Conservation (phyloP, 2,888 invertebrate genomes). For the Elaeidobius kamerunicus region DNA sequence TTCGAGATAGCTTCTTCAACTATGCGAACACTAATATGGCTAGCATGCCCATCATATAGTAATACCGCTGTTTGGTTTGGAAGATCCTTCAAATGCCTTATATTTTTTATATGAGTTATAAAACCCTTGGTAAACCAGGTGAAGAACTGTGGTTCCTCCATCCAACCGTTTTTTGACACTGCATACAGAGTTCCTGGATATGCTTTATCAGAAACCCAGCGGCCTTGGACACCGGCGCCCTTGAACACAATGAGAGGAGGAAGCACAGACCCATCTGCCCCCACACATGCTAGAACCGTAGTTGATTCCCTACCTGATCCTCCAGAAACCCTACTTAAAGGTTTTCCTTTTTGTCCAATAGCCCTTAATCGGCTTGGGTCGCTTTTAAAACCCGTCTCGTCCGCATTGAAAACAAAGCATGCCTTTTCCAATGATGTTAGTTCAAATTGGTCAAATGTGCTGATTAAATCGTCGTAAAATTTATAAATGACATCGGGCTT, state of each 20-base stretch:
- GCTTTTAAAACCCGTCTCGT: conserved; percentile 35
- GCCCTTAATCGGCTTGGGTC: conserved; percentile 34
- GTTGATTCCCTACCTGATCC: conserved; percentile 37
- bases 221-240: conserved; percentile 32
- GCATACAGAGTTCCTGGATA: conserved; percentile 35
- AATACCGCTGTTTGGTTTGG: conserved; percentile 26
- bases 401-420: conserved; percentile 35
- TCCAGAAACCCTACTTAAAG: conserved; percentile 34
- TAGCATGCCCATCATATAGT: conserved; percentile 30
- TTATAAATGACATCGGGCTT: conserved; percentile 35
- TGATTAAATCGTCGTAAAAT: conserved; percentile 34
- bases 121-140: conserved; percentile 26
- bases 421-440: conserved; percentile 15
- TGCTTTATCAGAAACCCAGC: conserved; percentile 29
- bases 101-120: conserved; percentile 18
- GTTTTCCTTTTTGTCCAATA: conserved; percentile 33
- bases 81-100: conserved; percentile 14
- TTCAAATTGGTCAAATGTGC: too few species aligned
- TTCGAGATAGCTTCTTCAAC: conserved; percentile 24
- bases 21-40: conserved; percentile 30
- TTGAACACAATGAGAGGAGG: conserved; percentile 36
- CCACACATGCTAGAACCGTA: conserved; percentile 34
- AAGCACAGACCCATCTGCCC: conserved; percentile 33
- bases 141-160: conserved; percentile 36
- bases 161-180: conserved; percentile 37